These are phyloP conservation scores for Scrobipalpa atriplicella DNA, from an alignment of 2,888 invertebrate species.

Conservation along the genomic window DNA sequence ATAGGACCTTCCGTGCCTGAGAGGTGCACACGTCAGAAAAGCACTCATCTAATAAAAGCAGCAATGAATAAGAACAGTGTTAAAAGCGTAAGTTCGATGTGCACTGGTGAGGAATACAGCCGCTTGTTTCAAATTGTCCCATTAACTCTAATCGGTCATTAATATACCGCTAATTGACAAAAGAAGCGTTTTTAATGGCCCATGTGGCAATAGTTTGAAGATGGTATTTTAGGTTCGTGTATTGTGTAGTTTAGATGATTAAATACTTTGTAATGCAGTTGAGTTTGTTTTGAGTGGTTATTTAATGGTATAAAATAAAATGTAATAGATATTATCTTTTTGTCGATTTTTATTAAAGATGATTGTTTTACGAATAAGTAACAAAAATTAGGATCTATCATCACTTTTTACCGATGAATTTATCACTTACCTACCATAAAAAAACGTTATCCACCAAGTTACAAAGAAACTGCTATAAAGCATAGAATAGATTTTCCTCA, in stretches of 20 bases:
- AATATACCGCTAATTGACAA: constrained; percentile 44
- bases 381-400: too few species aligned
- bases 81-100: neutral
- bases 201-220: constrained; percentile 34
- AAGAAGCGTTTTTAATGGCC: constrained; percentile 36
- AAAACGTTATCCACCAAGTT: too few species aligned
- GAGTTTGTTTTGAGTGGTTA: neutral
- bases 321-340: too few species aligned
- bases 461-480: constrained; percentile 33
- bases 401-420: too few species aligned
- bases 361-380: too few species aligned
- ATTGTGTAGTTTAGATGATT: neutral
- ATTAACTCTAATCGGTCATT: constrained; percentile 14
- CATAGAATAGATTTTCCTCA: constrained; percentile 42
- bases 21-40: too few species aligned
- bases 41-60: neutral
- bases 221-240: neutral
- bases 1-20: too few species aligned
- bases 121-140: constrained; percentile 40
- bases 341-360: too few species aligned
- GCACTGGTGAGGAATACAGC: constrained; percentile 21
- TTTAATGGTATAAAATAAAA: too few species aligned
- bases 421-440: too few species aligned
- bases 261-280: neutral
- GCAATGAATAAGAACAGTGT: neutral